Percentiles rank a stretch among this genome's conserved stretches.
These are phyloP conservation scores for Zophobas morio DNA, from an alignment of 1,140 invertebrate species.

Conservation along the genomic window DNA sequence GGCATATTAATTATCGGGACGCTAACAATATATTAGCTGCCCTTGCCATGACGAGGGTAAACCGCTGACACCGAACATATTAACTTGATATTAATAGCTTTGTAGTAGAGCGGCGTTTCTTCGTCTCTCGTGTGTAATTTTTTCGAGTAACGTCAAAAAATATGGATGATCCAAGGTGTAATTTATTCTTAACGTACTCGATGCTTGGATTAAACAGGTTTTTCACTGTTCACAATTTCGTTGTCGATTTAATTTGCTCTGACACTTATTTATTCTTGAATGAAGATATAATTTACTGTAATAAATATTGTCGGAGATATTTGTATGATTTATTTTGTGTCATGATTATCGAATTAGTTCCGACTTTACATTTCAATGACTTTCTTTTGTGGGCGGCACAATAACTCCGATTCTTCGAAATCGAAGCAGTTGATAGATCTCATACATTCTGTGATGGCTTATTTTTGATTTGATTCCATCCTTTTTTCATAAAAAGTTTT, in stretches of 20 bases:
- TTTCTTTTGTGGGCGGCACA: constrained; percentile 1
- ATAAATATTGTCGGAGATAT: constrained; percentile 42
- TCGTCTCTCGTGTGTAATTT: constrained; percentile 16
- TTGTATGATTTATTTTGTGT: constrained; percentile 44
- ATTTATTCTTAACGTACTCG: constrained; percentile 28
- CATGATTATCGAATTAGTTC: constrained; percentile 49
- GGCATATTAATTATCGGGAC: constrained; percentile 33
- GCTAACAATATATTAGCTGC: constrained; percentile 30
- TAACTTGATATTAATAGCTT: constrained; percentile 31
- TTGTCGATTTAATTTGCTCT: constrained; percentile 45
- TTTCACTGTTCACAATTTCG: constrained; percentile 36
- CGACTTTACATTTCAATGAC: constrained; percentile 44
- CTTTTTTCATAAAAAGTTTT: no score
- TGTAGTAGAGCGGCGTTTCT: constrained; percentile 3
- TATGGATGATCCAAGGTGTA: constrained; percentile 14
- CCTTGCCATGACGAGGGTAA: constrained; percentile 27
- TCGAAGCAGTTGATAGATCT: constrained; percentile 12
- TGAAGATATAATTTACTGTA: constrained; percentile 48
- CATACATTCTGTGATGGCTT: neutral
- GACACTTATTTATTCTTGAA: constrained; percentile 48
- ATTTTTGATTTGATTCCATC: no score
- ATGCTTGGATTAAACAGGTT: constrained; percentile 16
- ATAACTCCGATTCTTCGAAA: neutral
- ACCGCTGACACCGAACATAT: constrained; percentile 29
- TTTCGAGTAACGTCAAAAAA: constrained; percentile 8